A percentile compares a stretch with the other conserved stretches of the same genome.
Evolutionary conservation across 2,888 invertebrate genomes (phyloP).

Genomic region (Chirona hameri): DNA sequence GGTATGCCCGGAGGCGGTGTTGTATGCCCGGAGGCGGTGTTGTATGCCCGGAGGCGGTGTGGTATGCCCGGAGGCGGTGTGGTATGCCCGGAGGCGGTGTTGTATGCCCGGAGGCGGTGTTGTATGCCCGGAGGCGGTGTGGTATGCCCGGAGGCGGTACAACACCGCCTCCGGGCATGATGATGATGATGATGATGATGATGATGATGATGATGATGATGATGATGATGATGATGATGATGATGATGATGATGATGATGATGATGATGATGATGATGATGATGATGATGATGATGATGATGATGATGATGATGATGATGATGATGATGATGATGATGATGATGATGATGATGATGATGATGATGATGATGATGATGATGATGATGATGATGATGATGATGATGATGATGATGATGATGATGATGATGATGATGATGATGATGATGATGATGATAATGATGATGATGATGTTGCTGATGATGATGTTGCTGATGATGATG

Average conservation of each 20-base stretch:
- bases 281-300: slow-evolving; percentile 22
- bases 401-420: slow-evolving; percentile 22
- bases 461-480: no score
- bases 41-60: no score
- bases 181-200: slow-evolving; percentile 22
- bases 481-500: no score
- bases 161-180: no score
- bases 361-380: slow-evolving; percentile 12
- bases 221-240: slow-evolving; percentile 22
- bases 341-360: slow-evolving; percentile 22
- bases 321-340: slow-evolving; percentile 22
- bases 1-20: no score
- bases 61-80: no score
- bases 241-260: slow-evolving; percentile 22
- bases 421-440: slow-evolving; percentile 22
- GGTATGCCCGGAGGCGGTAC: no score
- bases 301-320: slow-evolving; percentile 22
- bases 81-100: no score
- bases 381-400: slow-evolving; percentile 22
- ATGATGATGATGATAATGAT: no score
- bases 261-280: slow-evolving; percentile 12
- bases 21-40: no score
- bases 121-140: no score
- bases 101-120: no score
- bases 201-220: slow-evolving; percentile 22